Base-by-base conservation (phyloP, 2,888 invertebrate species). In the Rhogogaster chlorosoma region DNA sequence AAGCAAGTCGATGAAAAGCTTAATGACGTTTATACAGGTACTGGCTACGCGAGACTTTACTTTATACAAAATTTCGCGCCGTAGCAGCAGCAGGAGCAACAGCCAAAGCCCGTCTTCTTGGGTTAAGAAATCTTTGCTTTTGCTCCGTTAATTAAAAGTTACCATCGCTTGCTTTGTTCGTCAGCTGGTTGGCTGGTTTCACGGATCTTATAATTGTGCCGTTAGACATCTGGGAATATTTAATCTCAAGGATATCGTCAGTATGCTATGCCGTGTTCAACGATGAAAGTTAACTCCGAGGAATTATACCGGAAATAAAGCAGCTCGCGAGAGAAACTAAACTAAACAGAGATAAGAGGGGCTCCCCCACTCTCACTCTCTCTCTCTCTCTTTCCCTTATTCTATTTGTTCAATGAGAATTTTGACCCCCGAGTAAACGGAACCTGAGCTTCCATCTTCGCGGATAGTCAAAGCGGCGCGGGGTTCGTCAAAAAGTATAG, bases 191-290 rank as follows among this genome's bases (percentile, higher is more conserved):
- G 7, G 26, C 70, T 18, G 26, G 36, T 29, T 42, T 45, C 38
- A n/a, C n/a, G 38, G 10, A 71, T 38, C 15, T 71, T n/a, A 29
- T 71, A 71, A 71, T 71, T 71, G 71, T 71, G n/a, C 71, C 71
- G 71, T 29, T 71, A 71, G 71, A 71, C 71, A 71, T 71, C n/a
- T 32, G 71, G 71, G 38, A 71, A 71, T 71, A 71, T 71, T 38
- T 32, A 71, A 71, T 71, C 71, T 71, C 71, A 32, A 38, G 32
- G 32, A 71, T 67, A 67, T 67, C 71, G 71, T 38, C n/a, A n/a
- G 71, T 38, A 38, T 10, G 38, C 18, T 18, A 38, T n/a, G 22
- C 29, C 29, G 26, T 67, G 29, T 26, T 26, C 26, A 32, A 29
- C 26, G 29, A 26, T 26, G 67, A 67, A 67, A 67, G 18, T 67